phyloP scores from a whole-genome alignment of 2,797 vertebrate species.

The Sebastes cheni region DNA sequence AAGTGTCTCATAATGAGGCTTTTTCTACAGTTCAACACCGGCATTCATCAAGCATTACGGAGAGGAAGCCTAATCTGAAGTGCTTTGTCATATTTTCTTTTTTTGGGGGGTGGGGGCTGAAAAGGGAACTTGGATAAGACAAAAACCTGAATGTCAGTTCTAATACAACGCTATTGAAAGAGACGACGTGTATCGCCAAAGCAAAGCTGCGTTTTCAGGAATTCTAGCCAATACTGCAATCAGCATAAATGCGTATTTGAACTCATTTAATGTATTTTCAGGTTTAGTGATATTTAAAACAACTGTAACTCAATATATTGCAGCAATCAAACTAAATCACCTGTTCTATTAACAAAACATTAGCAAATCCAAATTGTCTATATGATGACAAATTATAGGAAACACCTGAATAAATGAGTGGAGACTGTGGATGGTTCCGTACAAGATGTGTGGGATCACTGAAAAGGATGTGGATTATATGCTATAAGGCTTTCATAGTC shows the following conservation, averaged over 20 bases:
- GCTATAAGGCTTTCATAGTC: neutral
- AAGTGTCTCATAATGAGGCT: slow-evolving; percentile 79
- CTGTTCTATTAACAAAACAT: neutral
- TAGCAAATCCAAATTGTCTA: neutral
- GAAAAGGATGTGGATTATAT: neutral
- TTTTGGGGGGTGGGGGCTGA: neutral
- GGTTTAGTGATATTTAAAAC: neutral
- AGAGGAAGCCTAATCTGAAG: slow-evolving; percentile 51
- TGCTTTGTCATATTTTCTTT: slow-evolving; percentile 47
- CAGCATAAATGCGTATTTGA: neutral
- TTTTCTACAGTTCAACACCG: slow-evolving; percentile 72
- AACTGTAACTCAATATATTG: neutral
- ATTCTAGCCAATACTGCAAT: neutral
- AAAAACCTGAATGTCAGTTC: slow-evolving; percentile 21
- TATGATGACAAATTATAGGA: neutral
- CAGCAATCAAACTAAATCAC: neutral
- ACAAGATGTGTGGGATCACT: neutral
- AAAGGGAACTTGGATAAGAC: slow-evolving; percentile 12
- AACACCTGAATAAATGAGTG: neutral
- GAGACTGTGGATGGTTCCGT: neutral
- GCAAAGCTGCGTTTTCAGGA: neutral
- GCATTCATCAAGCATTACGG: slow-evolving; percentile 70
- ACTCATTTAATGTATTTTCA: neutral
- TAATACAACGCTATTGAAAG: slow-evolving; percentile 9
- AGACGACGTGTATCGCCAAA: neutral